These are phyloP conservation scores for Ornithoptera priamus DNA, from an alignment of 2,888 invertebrate genomes.

Conservation along the genomic window DNA sequence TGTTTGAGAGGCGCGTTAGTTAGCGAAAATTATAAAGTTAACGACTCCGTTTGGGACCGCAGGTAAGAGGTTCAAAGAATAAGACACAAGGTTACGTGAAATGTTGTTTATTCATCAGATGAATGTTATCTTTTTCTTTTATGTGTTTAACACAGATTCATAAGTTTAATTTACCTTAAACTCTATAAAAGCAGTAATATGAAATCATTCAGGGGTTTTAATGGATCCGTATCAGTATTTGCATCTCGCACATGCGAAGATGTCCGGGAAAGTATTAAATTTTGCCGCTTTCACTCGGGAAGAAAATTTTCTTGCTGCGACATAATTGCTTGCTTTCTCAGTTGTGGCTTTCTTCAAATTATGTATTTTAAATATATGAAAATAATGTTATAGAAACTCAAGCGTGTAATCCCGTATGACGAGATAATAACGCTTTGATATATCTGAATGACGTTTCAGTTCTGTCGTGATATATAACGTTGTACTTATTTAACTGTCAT, in stretches of 20 bases:
- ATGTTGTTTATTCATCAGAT: too few species aligned
- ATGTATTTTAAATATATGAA: slow-evolving; percentile 11
- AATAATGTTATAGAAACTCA: slow-evolving; percentile 4
- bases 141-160: neutral
- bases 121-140: neutral
- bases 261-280: slow-evolving; percentile 39
- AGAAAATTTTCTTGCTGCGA: slow-evolving; percentile 42
- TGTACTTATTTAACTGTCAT: neutral
- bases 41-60: neutral
- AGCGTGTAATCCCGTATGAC: neutral
- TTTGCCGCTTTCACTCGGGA: slow-evolving; percentile 43
- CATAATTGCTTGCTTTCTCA: slow-evolving; percentile 40
- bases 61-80: neutral
- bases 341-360: slow-evolving; percentile 31
- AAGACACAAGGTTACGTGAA: neutral
- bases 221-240: slow-evolving; percentile 13
- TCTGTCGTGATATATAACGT: neutral
- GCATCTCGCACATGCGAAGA: slow-evolving; percentile 31
- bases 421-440: neutral
- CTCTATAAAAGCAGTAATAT: neutral
- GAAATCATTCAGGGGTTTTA: slow-evolving; percentile 10
- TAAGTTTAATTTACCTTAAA: neutral
- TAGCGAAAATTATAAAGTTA: neutral
- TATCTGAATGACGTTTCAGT: neutral
- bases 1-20: neutral